Base-by-base conservation (phyloP, 2,797 vertebrate species). In the Pangasius krempfi region DNA sequence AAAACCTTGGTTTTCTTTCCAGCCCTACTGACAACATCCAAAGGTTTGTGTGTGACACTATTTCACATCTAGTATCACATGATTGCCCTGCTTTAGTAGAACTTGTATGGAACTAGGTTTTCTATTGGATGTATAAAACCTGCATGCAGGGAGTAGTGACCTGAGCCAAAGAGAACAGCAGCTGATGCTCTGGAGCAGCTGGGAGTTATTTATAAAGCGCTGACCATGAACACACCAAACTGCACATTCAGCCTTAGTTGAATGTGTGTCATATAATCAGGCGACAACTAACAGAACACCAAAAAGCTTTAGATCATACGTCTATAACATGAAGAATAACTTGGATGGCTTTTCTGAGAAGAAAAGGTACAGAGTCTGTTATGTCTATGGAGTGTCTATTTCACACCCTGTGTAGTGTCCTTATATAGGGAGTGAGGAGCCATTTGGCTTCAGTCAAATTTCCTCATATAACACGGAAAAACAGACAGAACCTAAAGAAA, bases 191-290 rank as follows among this genome's bases (percentile, higher is more conserved):
- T 72, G 4, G 88, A 90, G 89, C 93, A 95, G 94, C 94, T 94
- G 95, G 81, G 86, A 90, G 94, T 90, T 96, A 96, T 95, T 96
- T 95, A 92, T 95, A 96, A 91, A 90, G 68, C 40, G 54, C 76
- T 89, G 89, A 92, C 3, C 37, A 62, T 14, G 25, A 37, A 7
- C 79, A 25, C 40, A 62, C 9, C n/a, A 6, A 73, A 60, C 2
- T 58, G 33, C 73, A 64, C n/a, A 7, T 3, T 64, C 40, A 82
- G 13, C 22, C 4, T 37, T 18, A 85, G 30, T 25, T 52, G 47
- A 47, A 47, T 47, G 16, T 6, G 56, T 50, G 40, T 33, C 66
- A 5, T 9, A 54, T 0, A 85, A 47, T 62, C 80, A 14, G 1
- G 4, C 22, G 16, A 44, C 14, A 66, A 5, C 3, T 33, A 30